Base-by-base conservation (phyloP, 2,888 invertebrate genomes). In the Cheilosia vernalis region DNA sequence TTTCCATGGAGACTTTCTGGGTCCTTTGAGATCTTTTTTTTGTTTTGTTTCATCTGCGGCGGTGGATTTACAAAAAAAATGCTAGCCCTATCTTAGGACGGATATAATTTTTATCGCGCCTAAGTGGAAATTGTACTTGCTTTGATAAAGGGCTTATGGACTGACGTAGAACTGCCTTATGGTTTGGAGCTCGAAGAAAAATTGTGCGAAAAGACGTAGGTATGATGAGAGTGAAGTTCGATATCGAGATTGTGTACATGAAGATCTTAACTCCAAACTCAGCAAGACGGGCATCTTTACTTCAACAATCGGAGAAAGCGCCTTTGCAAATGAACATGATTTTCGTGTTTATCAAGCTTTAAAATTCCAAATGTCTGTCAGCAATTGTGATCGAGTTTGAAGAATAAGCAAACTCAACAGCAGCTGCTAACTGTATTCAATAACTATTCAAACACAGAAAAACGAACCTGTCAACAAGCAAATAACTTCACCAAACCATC, bases 381-480 rank as follows among this genome's bases (percentile, higher is more conserved):
- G 3, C 30, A 7, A n/a, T 37, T 42, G 4, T 15, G 33, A 13
- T 21, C 19, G 21, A 47, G 24, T 49, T 49, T 37, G 37, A 24
- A 51, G 21, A 33, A 19, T 10, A 19, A 17, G 24, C 70, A 61
- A 40, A 30, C 6, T 30, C 17, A 42, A 40, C 72, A 72, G 5
- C 66, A 72, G 6, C 66, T 33, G 3, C n/a, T 33, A 55, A 33
- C 21, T 15, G 40, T 58, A 47, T 58, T 37, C 17, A 24, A n/a
- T n/a, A 24, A 47, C 53, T 33, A 55, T 61, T 42, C 63, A 7
- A 47, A 55, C 21, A 40, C 40, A 56, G 30, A 17, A 17, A 13
- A 76, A 15, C 33, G 58, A 60, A 53, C 49, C 55, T 63, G 69
- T 78, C 78, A 63, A 78, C 69, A 63, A 78, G 55, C 55, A 69